Evolutionary conservation across 2,888 invertebrate genomes (phyloP).

Genomic region (Rhagonycha lutea): DNA sequence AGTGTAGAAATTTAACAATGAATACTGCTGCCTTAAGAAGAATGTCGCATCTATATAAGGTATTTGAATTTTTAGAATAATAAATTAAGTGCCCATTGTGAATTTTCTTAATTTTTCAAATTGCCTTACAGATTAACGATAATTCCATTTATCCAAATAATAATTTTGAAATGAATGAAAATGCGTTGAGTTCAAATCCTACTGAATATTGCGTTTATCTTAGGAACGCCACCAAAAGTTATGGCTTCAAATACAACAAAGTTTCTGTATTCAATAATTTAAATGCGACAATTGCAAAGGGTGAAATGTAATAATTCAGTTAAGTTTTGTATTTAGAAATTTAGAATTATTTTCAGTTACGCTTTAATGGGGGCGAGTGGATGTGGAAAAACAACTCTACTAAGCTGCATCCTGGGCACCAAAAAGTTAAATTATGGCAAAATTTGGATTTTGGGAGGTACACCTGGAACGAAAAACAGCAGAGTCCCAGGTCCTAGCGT

Average conservation of each 20-base stretch:
- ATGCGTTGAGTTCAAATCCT: not conserved
- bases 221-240: conserved; percentile 80
- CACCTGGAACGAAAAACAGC: conserved; percentile 80
- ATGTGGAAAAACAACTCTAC: conserved; percentile 87
- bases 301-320: conserved; percentile 54
- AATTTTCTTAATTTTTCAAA: not conserved
- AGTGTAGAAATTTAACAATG: no score
- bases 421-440: conserved; percentile 79
- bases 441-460: conserved; percentile 83
- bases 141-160: not conserved
- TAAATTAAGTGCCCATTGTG: not conserved
- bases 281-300: conserved; percentile 91
- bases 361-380: conserved; percentile 89
- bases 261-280: conserved; percentile 84
- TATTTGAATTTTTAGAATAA: not conserved
- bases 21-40: not conserved
- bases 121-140: not conserved
- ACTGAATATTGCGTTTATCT: conserved; percentile 70
- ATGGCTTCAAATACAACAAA: conserved; percentile 78
- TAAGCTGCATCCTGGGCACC: conserved; percentile 85
- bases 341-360: conserved; percentile 65
- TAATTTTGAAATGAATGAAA: not conserved
- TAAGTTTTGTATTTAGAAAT: not conserved
- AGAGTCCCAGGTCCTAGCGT: conserved; percentile 89
- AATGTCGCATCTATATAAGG: not conserved